A percentile compares a stretch with the other conserved stretches of the same genome.
Evolutionary conservation across 2,888 invertebrate species (phyloP).

Genomic region (Drosophila lacicola): DNA sequence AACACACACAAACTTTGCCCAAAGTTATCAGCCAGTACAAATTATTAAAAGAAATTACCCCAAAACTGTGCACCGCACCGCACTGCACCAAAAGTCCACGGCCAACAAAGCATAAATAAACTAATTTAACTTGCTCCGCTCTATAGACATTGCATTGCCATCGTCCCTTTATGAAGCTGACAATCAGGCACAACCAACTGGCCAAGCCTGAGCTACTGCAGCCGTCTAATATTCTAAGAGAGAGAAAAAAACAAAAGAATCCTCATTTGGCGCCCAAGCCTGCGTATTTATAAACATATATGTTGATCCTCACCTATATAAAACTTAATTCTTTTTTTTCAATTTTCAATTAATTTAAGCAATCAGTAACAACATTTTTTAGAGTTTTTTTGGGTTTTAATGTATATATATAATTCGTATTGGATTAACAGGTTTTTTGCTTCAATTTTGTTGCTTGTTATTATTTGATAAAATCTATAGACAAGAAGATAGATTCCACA

Average conservation of each 20-base stretch:
- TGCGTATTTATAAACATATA: too few relatives aligned
- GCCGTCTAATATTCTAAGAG: conserved; percentile 30
- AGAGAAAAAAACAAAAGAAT: conserved; percentile 9
- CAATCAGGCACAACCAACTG: conserved; percentile 2
- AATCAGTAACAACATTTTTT: too few relatives aligned
- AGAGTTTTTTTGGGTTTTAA: too few relatives aligned
- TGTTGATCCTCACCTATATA: too few relatives aligned
- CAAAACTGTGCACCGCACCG: conserved; percentile 1
- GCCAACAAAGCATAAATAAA: conserved; percentile 79
- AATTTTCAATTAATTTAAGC: too few relatives aligned
- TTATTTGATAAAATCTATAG: too few relatives aligned
- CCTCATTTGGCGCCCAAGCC: background rate
- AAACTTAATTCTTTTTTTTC: too few relatives aligned
- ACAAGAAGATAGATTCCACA: too few relatives aligned
- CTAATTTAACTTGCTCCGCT: conserved; percentile 71
- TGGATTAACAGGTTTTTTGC: background rate
- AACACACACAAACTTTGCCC: conserved; percentile 39
- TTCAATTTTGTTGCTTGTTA: too few relatives aligned
- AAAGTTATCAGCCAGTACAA: conserved; percentile 54
- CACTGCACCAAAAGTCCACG: conserved; percentile 33
- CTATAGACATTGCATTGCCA: conserved; percentile 33
- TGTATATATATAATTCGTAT: background rate
- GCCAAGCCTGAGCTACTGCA: conserved; percentile 25
- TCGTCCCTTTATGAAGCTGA: conserved; percentile 12
- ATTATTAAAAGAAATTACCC: conserved; percentile 65